phyloP scores from a whole-genome alignment of 1,140 invertebrate genomes.

The Argopecten irradians region DNA sequence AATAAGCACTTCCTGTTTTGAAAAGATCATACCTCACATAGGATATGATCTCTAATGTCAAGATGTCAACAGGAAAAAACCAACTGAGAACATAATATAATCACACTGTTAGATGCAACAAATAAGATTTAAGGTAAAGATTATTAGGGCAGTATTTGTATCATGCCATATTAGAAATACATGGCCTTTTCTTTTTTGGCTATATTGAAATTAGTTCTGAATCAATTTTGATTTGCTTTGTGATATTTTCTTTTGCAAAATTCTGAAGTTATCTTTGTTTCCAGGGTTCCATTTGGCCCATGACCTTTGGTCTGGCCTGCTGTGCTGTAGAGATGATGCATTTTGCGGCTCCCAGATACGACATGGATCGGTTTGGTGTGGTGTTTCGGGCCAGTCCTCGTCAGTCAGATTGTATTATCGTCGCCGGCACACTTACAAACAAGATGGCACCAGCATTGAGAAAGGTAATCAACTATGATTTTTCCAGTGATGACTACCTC shows the following conservation, averaged over 20 bases:
- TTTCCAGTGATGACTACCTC: no score
- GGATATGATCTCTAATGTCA: no score
- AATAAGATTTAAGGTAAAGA: no score
- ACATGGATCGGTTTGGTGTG: slow-evolving; percentile 94
- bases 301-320: slow-evolving; percentile 97
- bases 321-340: slow-evolving; percentile 99
- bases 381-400: slow-evolving; percentile 97
- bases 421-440: slow-evolving; percentile 98
- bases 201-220: no score
- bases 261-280: slow-evolving; percentile 26
- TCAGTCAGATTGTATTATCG: slow-evolving; percentile 95
- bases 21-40: no score
- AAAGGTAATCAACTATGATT: slow-evolving; percentile 84
- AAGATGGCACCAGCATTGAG: slow-evolving; percentile 99
- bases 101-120: no score
- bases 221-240: neutral
- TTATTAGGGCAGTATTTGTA: no score
- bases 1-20: no score
- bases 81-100: no score
- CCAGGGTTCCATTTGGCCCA: slow-evolving; percentile 93
- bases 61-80: no score
- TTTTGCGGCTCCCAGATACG: slow-evolving; percentile 97
- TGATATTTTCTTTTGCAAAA: neutral
- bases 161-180: no score
- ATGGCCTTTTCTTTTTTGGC: no score